Evolutionary conservation across 2,797 vertebrate genomes (phyloP).

Genomic region (Sebastes diaconus): DNA sequence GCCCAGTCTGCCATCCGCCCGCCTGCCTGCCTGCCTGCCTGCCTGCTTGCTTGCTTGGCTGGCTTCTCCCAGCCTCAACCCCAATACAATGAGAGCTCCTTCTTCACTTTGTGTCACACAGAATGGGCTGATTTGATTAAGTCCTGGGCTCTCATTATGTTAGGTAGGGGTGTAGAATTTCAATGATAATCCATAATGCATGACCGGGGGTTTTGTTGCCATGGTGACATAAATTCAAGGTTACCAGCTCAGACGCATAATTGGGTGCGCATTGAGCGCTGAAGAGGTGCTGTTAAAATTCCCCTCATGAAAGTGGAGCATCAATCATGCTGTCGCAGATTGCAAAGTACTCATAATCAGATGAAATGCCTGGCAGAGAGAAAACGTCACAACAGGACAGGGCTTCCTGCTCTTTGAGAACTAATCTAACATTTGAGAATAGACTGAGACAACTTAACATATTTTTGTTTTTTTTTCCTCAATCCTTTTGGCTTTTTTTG

Average conservation of each 20-base stretch:
- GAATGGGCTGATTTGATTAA: conserved; percentile 99
- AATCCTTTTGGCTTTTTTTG: conserved; percentile 24
- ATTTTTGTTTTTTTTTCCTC: conserved; percentile 32
- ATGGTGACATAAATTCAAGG: conserved; percentile 99
- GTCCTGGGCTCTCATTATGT: conserved; percentile 99
- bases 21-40: conserved; percentile 50
- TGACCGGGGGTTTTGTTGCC: conserved; percentile 97
- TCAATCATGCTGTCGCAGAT: conserved; percentile 97
- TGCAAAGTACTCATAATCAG: conserved; percentile 96
- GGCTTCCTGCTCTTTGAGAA: conserved; percentile 67
- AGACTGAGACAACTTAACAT: conserved; percentile 49
- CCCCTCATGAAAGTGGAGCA: conserved; percentile 97
- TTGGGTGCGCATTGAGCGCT: conserved; percentile 97
- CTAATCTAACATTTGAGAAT: conserved; percentile 59
- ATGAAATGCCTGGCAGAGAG: conserved; percentile 87
- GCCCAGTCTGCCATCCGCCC: conserved; percentile 69
- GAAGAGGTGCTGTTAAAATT: conserved; percentile 99
- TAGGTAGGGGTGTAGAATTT: conserved; percentile 99
- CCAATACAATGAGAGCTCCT: conserved; percentile 93
- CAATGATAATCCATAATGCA: conserved; percentile 99
- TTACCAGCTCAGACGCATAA: conserved; percentile 99
- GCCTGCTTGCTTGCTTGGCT: conserved; percentile 51
- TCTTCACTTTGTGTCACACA: conserved; percentile 98
- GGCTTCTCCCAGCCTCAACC: conserved; percentile 82
- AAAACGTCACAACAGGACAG: conserved; percentile 86